Evolutionary conservation across 2,888 invertebrate species (phyloP), one percentile per base, ranked within the genome.

Genomic region (Cryptosula pallasiana): DNA sequence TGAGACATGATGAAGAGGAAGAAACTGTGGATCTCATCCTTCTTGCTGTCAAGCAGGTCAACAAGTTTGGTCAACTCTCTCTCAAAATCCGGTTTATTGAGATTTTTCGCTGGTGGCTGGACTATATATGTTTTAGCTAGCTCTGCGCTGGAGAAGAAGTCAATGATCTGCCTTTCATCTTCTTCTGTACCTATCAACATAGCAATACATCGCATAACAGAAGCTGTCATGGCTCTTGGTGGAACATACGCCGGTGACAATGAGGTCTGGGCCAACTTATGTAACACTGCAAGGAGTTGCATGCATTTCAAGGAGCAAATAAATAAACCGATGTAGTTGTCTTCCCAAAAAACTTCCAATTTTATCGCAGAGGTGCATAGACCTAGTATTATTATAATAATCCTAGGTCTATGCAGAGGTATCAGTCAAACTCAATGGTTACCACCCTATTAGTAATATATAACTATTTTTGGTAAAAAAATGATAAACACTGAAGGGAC

Each of bases 1-100:
- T 63, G 63, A 34, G 63, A 63, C 29, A 63, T 9, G 34, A 63
- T 27, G 27, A 63, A 63, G 63, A 63, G 63, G 32, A 63, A 63
- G 32, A 63, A 63, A 5, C 63, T 63, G 63, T 32, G 25, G 34
- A 25, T 29, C 3, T 63, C 27, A 9, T 9, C 34, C 1, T 9
- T 9, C 13, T 63, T 5, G 5, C 1, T 5, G 25, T 27, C 32
- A 16, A 63, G 32, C 27, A 25, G 25, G 9, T 27, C 13, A 13
- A 34, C 63, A 5, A 63, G 32, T 5, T 9, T 16, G 34, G 25
- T n/a, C 2, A 63, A n/a, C 9, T 29, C 13, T 2, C 9, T 3
- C 3, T 32, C 9, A 32, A 63, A 63, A 32, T 25, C 32, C 9
- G 3, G 29, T 9, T 32, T 25, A 16, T 34, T 32, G 20, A 63